Evolutionary conservation across 30 jellyfish, hydroid and myxozoan genomes (phyloP).

Genomic region (Pelagia noctiluca): DNA sequence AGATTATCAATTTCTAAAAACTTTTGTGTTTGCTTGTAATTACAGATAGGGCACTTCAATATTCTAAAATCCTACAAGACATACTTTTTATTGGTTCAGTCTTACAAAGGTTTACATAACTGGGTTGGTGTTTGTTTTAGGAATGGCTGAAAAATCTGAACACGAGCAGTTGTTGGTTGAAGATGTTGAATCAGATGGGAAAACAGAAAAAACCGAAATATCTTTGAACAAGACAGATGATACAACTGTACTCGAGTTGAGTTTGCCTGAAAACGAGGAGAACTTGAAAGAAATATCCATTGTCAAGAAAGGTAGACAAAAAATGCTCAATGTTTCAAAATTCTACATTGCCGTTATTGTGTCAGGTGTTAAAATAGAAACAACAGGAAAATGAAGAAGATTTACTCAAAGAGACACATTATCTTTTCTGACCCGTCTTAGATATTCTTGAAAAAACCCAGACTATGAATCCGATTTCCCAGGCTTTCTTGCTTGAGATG

Average conservation of each 20-base stretch:
- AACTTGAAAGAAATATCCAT: not conserved
- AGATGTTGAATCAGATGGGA: constrained; percentile 56
- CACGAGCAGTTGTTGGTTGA: constrained; percentile 27
- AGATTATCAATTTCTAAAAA: no score
- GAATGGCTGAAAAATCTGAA: constrained; percentile 55
- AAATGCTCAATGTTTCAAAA: not conserved
- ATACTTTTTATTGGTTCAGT: no score
- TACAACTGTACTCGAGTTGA: constrained; percentile 54
- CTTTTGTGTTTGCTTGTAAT: no score
- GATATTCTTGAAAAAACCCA: no score
- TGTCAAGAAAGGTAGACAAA: not conserved
- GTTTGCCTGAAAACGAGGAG: not conserved
- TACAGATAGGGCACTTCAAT: no score
- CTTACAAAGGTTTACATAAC: no score
- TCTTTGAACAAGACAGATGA: constrained; percentile 36
- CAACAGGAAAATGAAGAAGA: not conserved
- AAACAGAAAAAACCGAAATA: constrained; percentile 51
- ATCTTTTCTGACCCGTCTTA: no score
- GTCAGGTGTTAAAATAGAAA: not conserved
- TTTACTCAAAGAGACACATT: no score
- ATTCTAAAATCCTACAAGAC: no score
- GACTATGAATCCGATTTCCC: no score
- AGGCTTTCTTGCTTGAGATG: no score
- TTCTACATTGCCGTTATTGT: not conserved
- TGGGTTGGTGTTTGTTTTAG: constrained; percentile 31